phyloP scores from a whole-genome alignment of 2,888 invertebrate genomes.

The Odiellus spinosus region DNA sequence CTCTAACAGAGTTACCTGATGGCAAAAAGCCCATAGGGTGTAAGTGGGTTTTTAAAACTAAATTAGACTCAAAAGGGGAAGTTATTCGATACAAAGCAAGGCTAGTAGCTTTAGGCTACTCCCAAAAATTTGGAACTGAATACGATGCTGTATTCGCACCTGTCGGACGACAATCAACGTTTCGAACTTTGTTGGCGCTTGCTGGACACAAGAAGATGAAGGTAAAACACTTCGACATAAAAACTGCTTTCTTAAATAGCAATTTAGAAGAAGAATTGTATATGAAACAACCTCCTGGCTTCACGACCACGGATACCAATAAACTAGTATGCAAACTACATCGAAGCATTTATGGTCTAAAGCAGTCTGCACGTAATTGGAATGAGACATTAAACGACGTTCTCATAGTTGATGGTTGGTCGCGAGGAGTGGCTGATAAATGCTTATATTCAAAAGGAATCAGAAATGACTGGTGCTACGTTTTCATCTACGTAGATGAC shows the following conservation, averaged over 20 bases:
- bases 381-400: constrained; percentile 4
- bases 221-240: constrained; percentile 10
- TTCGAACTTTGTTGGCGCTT: no score
- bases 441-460: not conserved
- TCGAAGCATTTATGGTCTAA: constrained; percentile 14
- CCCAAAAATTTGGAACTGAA: no score
- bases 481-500: constrained; percentile 17
- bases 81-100: not conserved
- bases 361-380: constrained; percentile 12
- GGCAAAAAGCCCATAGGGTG: not conserved
- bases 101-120: no score
- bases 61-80: not conserved
- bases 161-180: no score
- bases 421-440: not conserved
- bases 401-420: not conserved
- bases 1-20: not conserved
- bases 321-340: constrained; percentile 10
- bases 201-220: not conserved
- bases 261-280: constrained; percentile 7
- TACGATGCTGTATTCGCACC: no score
- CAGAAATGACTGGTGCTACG: not conserved
- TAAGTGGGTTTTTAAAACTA: not conserved
- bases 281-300: constrained; percentile 6
- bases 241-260: constrained; percentile 8
- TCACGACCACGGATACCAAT: constrained; percentile 1